Evolutionary conservation across 2,888 invertebrate genomes (phyloP).

Genomic region (Parnassius mnemosyne): DNA sequence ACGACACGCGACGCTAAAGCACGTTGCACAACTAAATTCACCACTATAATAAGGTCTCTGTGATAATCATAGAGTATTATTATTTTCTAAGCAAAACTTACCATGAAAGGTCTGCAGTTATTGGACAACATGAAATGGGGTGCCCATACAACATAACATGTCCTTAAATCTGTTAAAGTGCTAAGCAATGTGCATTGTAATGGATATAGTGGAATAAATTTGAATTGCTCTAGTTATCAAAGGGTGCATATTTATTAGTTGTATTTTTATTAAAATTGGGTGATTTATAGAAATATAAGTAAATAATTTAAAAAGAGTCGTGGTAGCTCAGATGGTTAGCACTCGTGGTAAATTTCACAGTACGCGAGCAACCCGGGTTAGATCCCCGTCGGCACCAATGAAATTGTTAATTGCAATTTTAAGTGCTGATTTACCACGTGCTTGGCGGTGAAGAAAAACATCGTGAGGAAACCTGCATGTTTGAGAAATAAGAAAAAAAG

Average conservation of each 20-base stretch:
- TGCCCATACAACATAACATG: constrained; percentile 46
- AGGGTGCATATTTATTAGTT: constrained; percentile 50
- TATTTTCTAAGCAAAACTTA: constrained; percentile 14
- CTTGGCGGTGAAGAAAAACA: too few species aligned
- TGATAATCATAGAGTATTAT: constrained; percentile 24
- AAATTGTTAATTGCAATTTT: too few species aligned
- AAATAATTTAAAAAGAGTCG: too few species aligned
- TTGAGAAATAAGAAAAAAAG: too few species aligned
- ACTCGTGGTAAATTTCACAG: too few species aligned
- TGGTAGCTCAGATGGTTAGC: too few species aligned
- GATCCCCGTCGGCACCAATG: too few species aligned
- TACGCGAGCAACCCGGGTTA: too few species aligned
- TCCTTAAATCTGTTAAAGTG: constrained; percentile 59
- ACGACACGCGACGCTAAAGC: constrained; percentile 68
- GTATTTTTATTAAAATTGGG: not conserved
- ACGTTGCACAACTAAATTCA: constrained; percentile 50
- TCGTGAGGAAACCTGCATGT: too few species aligned
- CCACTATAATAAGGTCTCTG: constrained; percentile 52
- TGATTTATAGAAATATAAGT: too few species aligned
- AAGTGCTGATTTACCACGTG: too few species aligned
- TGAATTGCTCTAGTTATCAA: constrained; percentile 44
- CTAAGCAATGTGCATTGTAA: constrained; percentile 69
- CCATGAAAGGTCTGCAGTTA: constrained; percentile 38
- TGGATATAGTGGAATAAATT: constrained; percentile 55
- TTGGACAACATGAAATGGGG: constrained; percentile 48